Base-by-base conservation (phyloP, 2,797 vertebrate genomes). In the Kryptolebias ocellatus region DNA sequence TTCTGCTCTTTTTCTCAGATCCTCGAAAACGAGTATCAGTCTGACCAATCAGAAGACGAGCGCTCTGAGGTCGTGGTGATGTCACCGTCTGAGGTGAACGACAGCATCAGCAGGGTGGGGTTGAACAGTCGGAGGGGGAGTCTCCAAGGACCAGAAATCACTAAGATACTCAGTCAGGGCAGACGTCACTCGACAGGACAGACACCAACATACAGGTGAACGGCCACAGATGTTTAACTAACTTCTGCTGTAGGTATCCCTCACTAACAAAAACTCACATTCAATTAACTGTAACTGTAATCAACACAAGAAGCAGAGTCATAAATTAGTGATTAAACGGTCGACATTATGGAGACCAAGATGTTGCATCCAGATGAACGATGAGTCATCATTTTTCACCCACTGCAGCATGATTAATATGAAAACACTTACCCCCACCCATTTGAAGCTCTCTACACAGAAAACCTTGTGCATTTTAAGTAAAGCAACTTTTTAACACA, bases 21-120 rank as follows among this genome's bases (percentile, higher is more conserved):
- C 61, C 83, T 76, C 4, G 94, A 94, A 81, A 93, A 92, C 4
- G 93, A 95, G 4, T 92, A 94, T 70, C 90, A 88, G 53, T 86
- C 74, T 6, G 79, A 84, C 68, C 89, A 90, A 17, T 85, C 79
- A 7, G 90, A 85, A 18, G 86, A 83, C 2, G 87, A 90, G 46
- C 61, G 49, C 61, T 47, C 57, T 0, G 55, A 78, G 17, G 75
- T 66, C 0, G 12, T 4, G 24, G 18, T 27, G n/a, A 83, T 79
- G 83, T 74, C 71, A 47, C 76, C 73, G 31, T 66, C 71, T 61
- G 92, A 93, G 67, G 60, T 77, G 44, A 74, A 52, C 60, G 74
- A 24, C 71, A 60, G 47, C 72, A 55, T 74, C 53, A 57, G 78
- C 69, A 85, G 85, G 72, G 9, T 67, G 52, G 81, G 70, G 5